Percentiles rank a stretch among this genome's conserved stretches.
Conservation (phyloP, 2,113 vertebrate genomes). For the Formicarius rufipectus region DNA sequence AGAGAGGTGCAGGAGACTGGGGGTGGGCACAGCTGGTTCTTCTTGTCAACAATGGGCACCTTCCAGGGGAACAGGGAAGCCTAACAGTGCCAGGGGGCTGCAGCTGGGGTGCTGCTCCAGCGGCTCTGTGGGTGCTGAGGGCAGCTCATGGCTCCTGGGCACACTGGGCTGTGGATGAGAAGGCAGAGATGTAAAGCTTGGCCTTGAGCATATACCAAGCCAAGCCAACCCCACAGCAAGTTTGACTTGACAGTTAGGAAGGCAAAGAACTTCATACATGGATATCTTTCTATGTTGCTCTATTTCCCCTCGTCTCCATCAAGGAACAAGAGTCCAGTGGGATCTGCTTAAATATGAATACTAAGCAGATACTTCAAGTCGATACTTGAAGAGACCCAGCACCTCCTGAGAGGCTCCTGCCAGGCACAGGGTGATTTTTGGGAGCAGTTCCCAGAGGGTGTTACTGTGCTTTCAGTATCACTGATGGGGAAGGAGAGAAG, state of each 20-base stretch:
- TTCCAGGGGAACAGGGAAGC: background rate
- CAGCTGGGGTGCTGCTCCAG: background rate
- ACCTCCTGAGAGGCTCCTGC: background rate
- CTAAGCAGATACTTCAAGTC: background rate
- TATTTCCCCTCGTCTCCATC: background rate
- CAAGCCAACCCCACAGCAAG: background rate
- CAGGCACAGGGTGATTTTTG: background rate
- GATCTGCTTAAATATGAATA: background rate
- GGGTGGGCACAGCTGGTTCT: accelerated
- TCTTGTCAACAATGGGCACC: background rate
- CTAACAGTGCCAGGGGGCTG: background rate
- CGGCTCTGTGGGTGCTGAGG: accelerated
- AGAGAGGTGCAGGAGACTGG: background rate
- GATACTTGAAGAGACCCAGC: background rate
- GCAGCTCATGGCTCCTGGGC: background rate
- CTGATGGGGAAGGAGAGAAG: background rate
- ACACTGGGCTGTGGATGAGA: background rate
- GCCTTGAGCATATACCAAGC: accelerated
- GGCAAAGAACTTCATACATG: background rate
- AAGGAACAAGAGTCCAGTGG: background rate
- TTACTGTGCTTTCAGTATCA: background rate
- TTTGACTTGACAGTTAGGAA: background rate
- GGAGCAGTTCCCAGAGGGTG: background rate
- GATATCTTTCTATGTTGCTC: background rate
- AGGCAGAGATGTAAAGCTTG: background rate